Evolutionary conservation across 2,888 invertebrate species (phyloP).

Genomic region (Pachydiplax longipennis): DNA sequence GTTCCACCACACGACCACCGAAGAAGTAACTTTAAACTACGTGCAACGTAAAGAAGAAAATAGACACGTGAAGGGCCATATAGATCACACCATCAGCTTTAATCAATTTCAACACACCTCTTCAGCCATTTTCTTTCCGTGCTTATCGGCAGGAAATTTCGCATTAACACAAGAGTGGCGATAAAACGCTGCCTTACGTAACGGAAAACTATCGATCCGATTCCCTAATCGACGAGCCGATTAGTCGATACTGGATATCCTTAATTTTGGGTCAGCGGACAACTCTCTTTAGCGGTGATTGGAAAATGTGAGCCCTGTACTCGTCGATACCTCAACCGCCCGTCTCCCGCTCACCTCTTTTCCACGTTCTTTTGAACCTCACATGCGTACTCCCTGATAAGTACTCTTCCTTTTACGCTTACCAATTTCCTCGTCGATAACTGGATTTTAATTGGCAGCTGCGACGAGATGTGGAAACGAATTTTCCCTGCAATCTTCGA

Average conservation of each 20-base stretch:
- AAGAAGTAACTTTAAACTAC: too few relatives aligned
- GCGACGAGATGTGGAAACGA: not conserved
- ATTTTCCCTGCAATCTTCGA: not conserved
- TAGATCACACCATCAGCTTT: too few relatives aligned
- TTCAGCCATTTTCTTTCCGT: too few relatives aligned
- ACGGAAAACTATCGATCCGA: too few relatives aligned
- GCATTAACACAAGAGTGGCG: too few relatives aligned
- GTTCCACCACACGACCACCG: too few relatives aligned
- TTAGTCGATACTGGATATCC: not conserved
- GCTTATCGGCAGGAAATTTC: too few relatives aligned
- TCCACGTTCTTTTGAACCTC: not conserved
- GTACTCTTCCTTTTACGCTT: not conserved
- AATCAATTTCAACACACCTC: too few relatives aligned
- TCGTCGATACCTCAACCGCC: not conserved
- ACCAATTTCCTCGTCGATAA: not conserved
- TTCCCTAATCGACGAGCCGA: not conserved
- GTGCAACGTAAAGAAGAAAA: too few relatives aligned
- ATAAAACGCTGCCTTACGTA: too few relatives aligned
- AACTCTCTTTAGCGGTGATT: not conserved
- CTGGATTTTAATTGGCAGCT: not conserved
- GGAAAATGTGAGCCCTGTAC: not conserved
- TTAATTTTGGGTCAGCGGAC: not conserved
- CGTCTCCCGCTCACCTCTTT: not conserved
- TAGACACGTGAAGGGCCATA: too few relatives aligned
- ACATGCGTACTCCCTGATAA: not conserved